Conservation (phyloP, 1,140 invertebrate species). For the Caenorhabditis elegans region DNA sequence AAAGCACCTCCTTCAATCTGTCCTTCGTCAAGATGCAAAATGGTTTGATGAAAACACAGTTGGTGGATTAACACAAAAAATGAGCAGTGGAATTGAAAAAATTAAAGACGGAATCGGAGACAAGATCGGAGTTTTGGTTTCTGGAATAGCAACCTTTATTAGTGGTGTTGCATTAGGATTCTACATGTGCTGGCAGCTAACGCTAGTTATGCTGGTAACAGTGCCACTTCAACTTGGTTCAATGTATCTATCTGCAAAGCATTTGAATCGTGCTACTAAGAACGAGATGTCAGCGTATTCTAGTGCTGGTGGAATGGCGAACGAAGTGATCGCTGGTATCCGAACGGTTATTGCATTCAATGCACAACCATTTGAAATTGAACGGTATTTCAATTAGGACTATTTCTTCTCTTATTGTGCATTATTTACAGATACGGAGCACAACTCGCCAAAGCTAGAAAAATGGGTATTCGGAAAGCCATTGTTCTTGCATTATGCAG, state of each 20-base stretch:
- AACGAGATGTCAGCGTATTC: slow-evolving; percentile 79
- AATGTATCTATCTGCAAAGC: neutral
- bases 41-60: slow-evolving; percentile 85
- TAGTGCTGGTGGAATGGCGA: slow-evolving; percentile 77
- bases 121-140: neutral
- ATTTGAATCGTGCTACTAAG: slow-evolving; percentile 68
- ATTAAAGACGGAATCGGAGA: slow-evolving; percentile 27
- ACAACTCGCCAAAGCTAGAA: slow-evolving; percentile 73
- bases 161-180: neutral
- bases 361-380: slow-evolving; percentile 75
- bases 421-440: slow-evolving; percentile 69
- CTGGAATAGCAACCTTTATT: neutral
- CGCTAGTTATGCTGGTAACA: neutral
- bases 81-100: slow-evolving; percentile 71
- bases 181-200: slow-evolving; percentile 9
- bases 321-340: slow-evolving; percentile 78
- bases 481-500: slow-evolving; percentile 73
- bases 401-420: too few relatives aligned
- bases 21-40: slow-evolving; percentile 81
- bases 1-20: slow-evolving; percentile 75
- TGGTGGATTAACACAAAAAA: slow-evolving; percentile 81
- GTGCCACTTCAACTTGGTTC: neutral
- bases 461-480: slow-evolving; percentile 75
- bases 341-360: slow-evolving; percentile 81
- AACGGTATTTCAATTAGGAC: slow-evolving; percentile 48